Evolutionary conservation across 2,888 invertebrate species (phyloP).

Genomic region (Amiota minor): DNA sequence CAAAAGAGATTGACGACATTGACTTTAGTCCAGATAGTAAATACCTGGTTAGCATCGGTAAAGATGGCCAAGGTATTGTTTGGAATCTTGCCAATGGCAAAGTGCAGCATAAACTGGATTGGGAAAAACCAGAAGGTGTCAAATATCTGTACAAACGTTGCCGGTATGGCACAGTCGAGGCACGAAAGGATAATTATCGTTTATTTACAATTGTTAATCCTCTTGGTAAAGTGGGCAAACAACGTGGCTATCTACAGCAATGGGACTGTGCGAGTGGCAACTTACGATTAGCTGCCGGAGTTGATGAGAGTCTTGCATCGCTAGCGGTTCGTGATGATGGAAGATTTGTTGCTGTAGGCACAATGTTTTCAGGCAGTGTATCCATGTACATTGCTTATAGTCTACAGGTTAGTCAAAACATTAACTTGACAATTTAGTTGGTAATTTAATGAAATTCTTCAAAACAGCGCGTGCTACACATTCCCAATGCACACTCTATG

Average conservation of each 20-base stretch:
- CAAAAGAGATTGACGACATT: conserved; percentile 94
- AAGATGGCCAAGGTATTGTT: conserved; percentile 87
- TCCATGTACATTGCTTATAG: conserved; percentile 93
- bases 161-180: conserved; percentile 84
- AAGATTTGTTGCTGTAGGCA: conserved; percentile 91
- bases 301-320: conserved; percentile 86
- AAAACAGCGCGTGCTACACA: conserved; percentile 84
- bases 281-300: conserved; percentile 76
- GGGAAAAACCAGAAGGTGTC: conserved; percentile 83
- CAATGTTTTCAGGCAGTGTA: conserved; percentile 94
- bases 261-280: conserved; percentile 82
- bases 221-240: conserved; percentile 80
- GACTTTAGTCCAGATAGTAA: conserved; percentile 89
- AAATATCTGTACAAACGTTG: conserved; percentile 90
- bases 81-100: conserved; percentile 82
- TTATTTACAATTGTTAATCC: conserved; percentile 89
- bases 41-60: conserved; percentile 86
- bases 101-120: conserved; percentile 81
- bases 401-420: conserved; percentile 79
- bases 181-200: conserved; percentile 78
- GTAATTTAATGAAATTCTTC: conserved; percentile 29
- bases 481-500: conserved; percentile 91
- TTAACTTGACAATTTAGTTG: neutral
- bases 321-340: conserved; percentile 93
- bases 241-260: conserved; percentile 83